Evolutionary conservation across 2,797 vertebrate species (phyloP).

Genomic region (Paramormyrops hopkinsi): DNA sequence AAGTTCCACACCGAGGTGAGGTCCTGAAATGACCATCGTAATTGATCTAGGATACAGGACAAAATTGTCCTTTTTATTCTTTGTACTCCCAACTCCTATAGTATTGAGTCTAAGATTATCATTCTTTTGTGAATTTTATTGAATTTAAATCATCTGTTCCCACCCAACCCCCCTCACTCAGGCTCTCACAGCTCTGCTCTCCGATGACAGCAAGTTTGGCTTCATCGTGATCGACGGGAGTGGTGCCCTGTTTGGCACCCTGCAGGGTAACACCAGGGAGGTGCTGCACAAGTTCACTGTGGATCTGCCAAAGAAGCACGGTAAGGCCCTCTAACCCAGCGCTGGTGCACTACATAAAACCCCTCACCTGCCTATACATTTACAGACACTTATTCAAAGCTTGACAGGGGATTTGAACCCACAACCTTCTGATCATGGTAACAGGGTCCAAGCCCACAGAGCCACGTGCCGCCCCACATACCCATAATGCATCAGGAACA

Average conservation of each 20-base stretch:
- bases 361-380: not conserved
- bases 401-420: not conserved
- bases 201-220: constrained; percentile 97
- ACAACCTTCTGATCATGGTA: not conserved
- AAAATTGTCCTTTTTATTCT: not conserved
- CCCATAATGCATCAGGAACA: not conserved
- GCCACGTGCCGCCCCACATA: not conserved
- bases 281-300: constrained; percentile 99
- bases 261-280: constrained; percentile 97
- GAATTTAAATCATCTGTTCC: not conserved
- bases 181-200: constrained; percentile 93
- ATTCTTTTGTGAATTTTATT: not conserved
- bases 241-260: constrained; percentile 92
- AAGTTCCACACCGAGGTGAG: constrained; percentile 99
- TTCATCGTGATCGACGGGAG: constrained; percentile 98
- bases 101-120: not conserved
- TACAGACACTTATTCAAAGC: not conserved
- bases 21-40: not conserved
- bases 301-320: constrained; percentile 98
- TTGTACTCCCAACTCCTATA: not conserved
- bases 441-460: not conserved
- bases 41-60: not conserved
- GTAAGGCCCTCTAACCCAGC: constrained; percentile 52
- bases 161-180: constrained; percentile 37
- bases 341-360: not conserved